Conservation (phyloP, 1,140 invertebrate species). For the Schlechtendalia chinensis region DNA sequence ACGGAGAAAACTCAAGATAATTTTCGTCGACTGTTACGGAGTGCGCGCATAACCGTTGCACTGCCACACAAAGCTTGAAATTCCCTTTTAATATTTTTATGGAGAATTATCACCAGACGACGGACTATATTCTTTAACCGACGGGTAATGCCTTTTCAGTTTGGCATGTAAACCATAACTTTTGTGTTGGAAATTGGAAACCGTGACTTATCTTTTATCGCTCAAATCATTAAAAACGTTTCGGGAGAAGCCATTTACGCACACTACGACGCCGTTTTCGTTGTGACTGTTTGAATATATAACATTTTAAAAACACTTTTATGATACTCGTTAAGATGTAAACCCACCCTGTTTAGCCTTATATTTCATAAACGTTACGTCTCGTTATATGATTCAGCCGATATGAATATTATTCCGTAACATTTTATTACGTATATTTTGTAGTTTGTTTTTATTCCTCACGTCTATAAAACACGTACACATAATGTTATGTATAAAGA, state of each 20-base stretch:
- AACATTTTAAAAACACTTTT: conserved; percentile 1
- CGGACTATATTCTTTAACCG: not conserved
- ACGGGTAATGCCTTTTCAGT: not conserved
- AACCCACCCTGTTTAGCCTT: not conserved
- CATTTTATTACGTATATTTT: not conserved
- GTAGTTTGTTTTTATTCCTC: not conserved
- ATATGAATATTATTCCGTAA: not conserved
- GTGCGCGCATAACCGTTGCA: not conserved
- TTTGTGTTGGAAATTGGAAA: conserved; percentile 8
- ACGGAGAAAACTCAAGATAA: not conserved
- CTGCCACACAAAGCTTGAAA: not conserved
- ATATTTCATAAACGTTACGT: not conserved
- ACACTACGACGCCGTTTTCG: no score
- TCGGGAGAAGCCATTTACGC: not conserved
- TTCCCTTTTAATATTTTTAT: not conserved
- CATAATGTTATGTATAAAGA: no score
- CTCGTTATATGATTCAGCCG: not conserved
- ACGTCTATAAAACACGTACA: not conserved
- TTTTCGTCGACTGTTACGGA: not conserved
- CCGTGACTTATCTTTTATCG: not conserved
- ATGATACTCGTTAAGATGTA: not conserved
- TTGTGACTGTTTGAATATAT: not conserved
- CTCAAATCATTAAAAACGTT: conserved; percentile 32
- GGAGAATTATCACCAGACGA: not conserved
- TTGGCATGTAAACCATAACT: conserved; percentile 5